Evolutionary conservation across 1,140 invertebrate species (phyloP).

Genomic region (Nephila pilipes): DNA sequence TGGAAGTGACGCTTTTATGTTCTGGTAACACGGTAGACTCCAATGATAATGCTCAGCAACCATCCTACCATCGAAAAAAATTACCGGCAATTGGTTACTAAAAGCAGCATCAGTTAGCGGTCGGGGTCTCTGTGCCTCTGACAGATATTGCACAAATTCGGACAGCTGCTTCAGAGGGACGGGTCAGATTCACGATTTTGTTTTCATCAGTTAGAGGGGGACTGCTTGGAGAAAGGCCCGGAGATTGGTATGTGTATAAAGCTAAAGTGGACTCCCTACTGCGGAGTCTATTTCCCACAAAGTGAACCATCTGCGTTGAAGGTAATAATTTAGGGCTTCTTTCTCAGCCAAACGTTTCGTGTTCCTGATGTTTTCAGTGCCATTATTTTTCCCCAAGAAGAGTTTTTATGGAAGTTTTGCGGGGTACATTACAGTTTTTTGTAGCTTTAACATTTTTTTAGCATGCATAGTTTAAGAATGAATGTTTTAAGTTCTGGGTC

Average conservation of each 20-base stretch:
- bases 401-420: no score
- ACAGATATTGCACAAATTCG: conserved; percentile 13
- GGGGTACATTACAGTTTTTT: no score
- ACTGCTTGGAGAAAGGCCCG: background rate
- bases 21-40: background rate
- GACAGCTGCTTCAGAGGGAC: conserved; percentile 1
- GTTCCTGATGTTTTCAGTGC: no score
- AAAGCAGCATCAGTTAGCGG: background rate
- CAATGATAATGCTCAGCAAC: background rate
- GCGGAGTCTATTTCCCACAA: background rate
- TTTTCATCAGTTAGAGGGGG: background rate
- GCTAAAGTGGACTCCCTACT: background rate
- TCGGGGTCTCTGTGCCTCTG: background rate
- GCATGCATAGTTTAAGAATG: no score
- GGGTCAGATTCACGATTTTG: conserved; percentile 5
- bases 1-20: conserved; percentile 1
- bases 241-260: background rate
- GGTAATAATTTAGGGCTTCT: conserved; percentile 15
- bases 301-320: background rate
- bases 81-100: background rate
- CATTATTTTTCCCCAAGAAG: no score
- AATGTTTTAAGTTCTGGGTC: no score
- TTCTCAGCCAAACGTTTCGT: background rate
- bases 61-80: background rate
- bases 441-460: no score